Evolutionary conservation across 2,113 vertebrate genomes (phyloP), one percentile per base, ranked within the genome.

Genomic region (Rissa tridactyla): DNA sequence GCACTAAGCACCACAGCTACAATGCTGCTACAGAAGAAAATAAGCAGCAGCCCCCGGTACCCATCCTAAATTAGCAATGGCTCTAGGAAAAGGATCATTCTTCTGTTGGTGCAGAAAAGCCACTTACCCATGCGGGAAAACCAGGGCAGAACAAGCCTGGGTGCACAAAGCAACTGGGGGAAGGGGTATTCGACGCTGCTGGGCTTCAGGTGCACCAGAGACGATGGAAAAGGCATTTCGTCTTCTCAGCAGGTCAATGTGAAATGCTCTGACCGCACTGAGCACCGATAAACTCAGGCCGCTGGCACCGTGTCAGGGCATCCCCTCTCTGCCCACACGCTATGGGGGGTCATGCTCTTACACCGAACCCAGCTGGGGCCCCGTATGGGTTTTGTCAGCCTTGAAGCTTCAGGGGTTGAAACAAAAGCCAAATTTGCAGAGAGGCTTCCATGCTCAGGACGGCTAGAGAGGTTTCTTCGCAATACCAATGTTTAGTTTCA

Each of bases 111-210:
- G 44, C n/a, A 72, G 32, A 42, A 15, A 90, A 78, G 15, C 7
- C 11, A 9, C 34, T 80, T 34, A 66, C n/a, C 76, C 46, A 2
- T 12, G 30, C 29, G 42, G 51, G 34, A 76, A 92, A 94, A 71
- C 7, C 5, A 36, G 0, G 0, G 40, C 71, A 92, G 81, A 86
- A 66, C 47, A 70, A 82, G 38, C 15, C 66, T 36, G 27, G 36
- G 44, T 52, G 29, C 44, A 81, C 30, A 66, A 42, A 77, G 46
- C 49, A 77, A 16, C 0, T 26, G 11, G 11, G 12, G 32, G 13
- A 95, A 32, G 0, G 0, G 29, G 12, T 40, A 71, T 29, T 44
- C 0, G 0, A 47, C 15, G 14, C n/a, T 55, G 38, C 70, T 36
- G 19, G 32, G 46, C 34, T 70, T 70, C 30, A 7, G 2, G 1